Evolutionary conservation across 2,113 vertebrate genomes (phyloP), one percentile per base, ranked within the genome.

Genomic region (Nematolebias whitei): DNA sequence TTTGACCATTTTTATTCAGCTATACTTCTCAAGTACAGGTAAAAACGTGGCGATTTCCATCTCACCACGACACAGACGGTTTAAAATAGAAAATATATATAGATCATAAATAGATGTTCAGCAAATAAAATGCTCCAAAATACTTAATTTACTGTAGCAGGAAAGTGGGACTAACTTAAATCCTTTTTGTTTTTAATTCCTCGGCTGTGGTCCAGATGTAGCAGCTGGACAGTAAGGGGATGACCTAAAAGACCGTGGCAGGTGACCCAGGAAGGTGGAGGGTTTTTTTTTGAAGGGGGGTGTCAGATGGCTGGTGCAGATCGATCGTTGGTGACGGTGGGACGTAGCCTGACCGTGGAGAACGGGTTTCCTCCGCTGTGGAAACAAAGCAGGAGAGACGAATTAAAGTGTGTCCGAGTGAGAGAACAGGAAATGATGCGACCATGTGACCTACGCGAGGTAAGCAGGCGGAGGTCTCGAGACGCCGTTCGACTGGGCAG

Each of bases 351-450:
- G 87, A 99, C 94, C 0, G 95, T 95, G 24, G 94, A 92, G 76
- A 99, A 99, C 18, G 97, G 97, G 69, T 99, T 99, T 74, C 96
- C 96, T 74, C 95, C 96, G 41, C 97, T 99, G 89, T 12, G 87
- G 16, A 35, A 35, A 29, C 32, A 63, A 69, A 69, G 1, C 69
- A 48, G 58, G 63, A 62, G 35, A 78, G 11, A 55, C 16, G 15
- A n/a, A 45, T 58, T 50, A 41, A 68, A 6, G 41, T 7, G 23
- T 6, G 52, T 52, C 1, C 2, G 15, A 38, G 20, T 11, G 32
- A 53, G 14, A 24, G 23, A 41, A 22, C 40, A 16, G 19, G 1
- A 45, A 10, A 50, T 35, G 9, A 2, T 47, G 19, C 8, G 26
- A 1, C 32, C 20, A 2, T 12, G 40, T 0, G 65, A 26, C 79